Evolutionary conservation across 2,113 vertebrate genomes (phyloP).

Genomic region (Phoenicopterus ruber): DNA sequence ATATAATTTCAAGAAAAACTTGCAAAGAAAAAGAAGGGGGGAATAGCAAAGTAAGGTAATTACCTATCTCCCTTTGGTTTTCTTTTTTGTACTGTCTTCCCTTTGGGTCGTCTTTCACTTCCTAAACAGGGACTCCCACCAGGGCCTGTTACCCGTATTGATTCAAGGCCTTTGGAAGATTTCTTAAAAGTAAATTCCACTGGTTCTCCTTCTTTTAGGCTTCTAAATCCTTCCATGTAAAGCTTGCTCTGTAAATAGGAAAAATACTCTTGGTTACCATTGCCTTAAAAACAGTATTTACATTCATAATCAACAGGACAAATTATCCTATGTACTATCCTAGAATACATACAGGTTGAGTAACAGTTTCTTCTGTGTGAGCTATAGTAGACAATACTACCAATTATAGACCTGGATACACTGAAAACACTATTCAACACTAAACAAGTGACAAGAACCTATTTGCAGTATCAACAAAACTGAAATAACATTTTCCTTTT

Average conservation of each 20-base stretch:
- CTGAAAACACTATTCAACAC: background rate
- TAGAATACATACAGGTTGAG: background rate
- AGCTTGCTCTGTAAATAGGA: slow-evolving; percentile 90
- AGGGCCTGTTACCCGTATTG: slow-evolving; percentile 96
- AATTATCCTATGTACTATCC: background rate
- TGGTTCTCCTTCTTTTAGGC: slow-evolving; percentile 97
- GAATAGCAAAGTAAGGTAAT: slow-evolving; percentile 61
- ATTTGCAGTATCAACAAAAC: background rate
- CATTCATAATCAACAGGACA: slow-evolving; percentile 45
- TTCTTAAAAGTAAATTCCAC: slow-evolving; percentile 99
- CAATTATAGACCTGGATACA: background rate
- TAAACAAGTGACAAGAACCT: background rate
- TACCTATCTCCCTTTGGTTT: slow-evolving; percentile 99
- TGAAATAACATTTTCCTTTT: slow-evolving; percentile 21
- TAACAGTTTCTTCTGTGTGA: background rate
- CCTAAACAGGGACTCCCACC: slow-evolving; percentile 93
- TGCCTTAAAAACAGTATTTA: slow-evolving; percentile 48
- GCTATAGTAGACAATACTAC: background rate
- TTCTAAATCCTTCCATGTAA: slow-evolving; percentile 99
- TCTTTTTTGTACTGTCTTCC: slow-evolving; percentile 93
- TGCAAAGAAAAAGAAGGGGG: background rate
- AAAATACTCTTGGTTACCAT: slow-evolving; percentile 59
- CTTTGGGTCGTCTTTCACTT: slow-evolving; percentile 97
- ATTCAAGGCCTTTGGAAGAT: slow-evolving; percentile 98
- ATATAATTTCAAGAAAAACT: slow-evolving; percentile 3